A percentile compares a stretch with the other conserved stretches of the same genome.
Conservation (phyloP, 2,113 vertebrate genomes). For the Nannobrachium achirus region DNA sequence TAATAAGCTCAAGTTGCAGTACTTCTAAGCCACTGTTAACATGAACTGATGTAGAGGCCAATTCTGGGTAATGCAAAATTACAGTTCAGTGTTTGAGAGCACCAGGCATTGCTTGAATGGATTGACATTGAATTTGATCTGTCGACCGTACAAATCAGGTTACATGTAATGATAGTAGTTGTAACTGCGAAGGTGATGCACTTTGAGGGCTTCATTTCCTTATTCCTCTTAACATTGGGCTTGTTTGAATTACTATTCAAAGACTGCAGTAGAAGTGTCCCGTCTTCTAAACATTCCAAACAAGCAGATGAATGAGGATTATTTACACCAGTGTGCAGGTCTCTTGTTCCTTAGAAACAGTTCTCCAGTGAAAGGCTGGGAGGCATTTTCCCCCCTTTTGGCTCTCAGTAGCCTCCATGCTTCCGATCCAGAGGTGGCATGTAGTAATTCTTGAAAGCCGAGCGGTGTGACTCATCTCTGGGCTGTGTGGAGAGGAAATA, state of each 20-base stretch:
- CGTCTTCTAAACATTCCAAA: conserved; percentile 2
- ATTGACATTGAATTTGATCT: conserved; percentile 9
- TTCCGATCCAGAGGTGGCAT: conserved; percentile 79
- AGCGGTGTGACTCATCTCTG: conserved; percentile 71
- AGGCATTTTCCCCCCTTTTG: conserved; percentile 18
- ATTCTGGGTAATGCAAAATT: conserved; percentile 2
- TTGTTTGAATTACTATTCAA: conserved; percentile 2
- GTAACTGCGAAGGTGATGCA: conserved; percentile 10
- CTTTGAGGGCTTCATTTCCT: conserved; percentile 13
- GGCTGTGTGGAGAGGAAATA: conserved; percentile 74
- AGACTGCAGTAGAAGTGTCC: conserved; percentile 15
- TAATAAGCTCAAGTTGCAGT: conserved; percentile 7
- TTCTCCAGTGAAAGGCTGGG: conserved; percentile 5
- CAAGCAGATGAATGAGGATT: background rate
- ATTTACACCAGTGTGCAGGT: conserved; percentile 9
- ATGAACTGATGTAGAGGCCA: conserved; percentile 12
- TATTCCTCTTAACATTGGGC: background rate
- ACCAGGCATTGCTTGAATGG: background rate
- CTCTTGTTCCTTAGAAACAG: conserved; percentile 22
- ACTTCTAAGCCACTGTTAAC: conserved; percentile 33
- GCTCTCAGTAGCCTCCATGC: conserved; percentile 74
- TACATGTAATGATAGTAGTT: conserved; percentile 5
- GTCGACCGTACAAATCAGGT: background rate
- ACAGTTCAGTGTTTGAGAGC: conserved; percentile 22
- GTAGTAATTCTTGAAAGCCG: conserved; percentile 70